A percentile compares a stretch with the other conserved stretches of the same genome.
phyloP scores from a whole-genome alignment of 92 coral and sea anemone species.

The Palythoa grandiflora region DNA sequence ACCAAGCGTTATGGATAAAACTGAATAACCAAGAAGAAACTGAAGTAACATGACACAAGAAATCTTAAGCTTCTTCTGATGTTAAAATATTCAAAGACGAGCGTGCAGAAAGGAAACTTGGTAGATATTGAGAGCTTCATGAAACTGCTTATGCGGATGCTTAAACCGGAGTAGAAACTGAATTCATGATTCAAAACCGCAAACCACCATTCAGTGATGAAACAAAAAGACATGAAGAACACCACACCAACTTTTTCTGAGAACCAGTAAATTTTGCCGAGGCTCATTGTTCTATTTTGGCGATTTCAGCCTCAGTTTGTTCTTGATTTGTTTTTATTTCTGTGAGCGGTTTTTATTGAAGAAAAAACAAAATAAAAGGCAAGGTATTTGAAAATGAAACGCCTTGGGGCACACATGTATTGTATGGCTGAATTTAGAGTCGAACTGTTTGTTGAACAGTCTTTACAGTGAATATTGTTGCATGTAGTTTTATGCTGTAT shows the following conservation, averaged over 20 bases:
- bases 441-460: too few relatives aligned
- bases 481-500: too few relatives aligned
- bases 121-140: background rate
- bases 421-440: too few relatives aligned
- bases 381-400: too few relatives aligned
- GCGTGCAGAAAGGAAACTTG: background rate
- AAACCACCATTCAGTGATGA: background rate
- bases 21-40: background rate
- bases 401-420: too few relatives aligned
- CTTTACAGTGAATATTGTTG: too few relatives aligned
- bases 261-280: too few relatives aligned
- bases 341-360: too few relatives aligned
- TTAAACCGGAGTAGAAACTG: background rate
- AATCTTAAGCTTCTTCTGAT: background rate
- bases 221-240: background rate
- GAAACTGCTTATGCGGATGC: background rate
- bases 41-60: background rate
- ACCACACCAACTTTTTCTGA: background rate
- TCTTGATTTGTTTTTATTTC: too few relatives aligned
- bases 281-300: too few relatives aligned
- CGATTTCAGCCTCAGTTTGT: too few relatives aligned
- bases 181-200: background rate
- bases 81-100: background rate
- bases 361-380: too few relatives aligned
- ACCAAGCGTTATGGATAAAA: background rate